Evolutionary conservation across 2,888 invertebrate species (phyloP).

Genomic region (Andrena marginata): DNA sequence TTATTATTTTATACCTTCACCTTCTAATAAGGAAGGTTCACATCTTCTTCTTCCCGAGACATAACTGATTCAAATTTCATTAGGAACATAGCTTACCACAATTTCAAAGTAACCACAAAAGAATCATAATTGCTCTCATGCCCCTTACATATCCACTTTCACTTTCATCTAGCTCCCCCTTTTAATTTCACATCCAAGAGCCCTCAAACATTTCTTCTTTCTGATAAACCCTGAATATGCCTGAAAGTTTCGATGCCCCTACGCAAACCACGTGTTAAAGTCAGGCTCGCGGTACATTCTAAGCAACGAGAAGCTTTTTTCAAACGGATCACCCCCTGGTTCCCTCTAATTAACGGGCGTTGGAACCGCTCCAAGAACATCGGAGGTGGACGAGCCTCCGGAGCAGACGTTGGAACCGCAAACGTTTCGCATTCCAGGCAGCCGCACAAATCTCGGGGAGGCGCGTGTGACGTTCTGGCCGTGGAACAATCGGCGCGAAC

Average conservation of each 20-base stretch:
- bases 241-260: constrained; percentile 13
- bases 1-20: too few species aligned
- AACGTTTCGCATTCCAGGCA: constrained; percentile 77
- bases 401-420: constrained; percentile 70
- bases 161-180: too few species aligned
- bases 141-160: too few species aligned
- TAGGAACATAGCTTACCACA: too few species aligned
- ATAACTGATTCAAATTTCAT: too few species aligned
- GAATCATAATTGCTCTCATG: too few species aligned
- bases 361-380: constrained; percentile 63
- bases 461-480: constrained; percentile 67
- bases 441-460: constrained; percentile 79
- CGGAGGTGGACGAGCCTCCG: constrained; percentile 43
- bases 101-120: too few species aligned
- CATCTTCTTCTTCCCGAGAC: too few species aligned
- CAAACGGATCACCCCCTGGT: constrained; percentile 35
- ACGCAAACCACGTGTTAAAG: neutral
- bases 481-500: constrained; percentile 55
- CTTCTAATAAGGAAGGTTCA: too few species aligned
- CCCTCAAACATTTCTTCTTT: neutral
- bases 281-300: neutral
- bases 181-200: too few species aligned
- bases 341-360: constrained; percentile 66
- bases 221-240: neutral
- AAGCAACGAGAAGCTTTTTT: constrained; percentile 34